Percentiles rank a stretch among this genome's conserved stretches.
Conservation (phyloP, 2,797 vertebrate species). For the Xenopus petersii region DNA sequence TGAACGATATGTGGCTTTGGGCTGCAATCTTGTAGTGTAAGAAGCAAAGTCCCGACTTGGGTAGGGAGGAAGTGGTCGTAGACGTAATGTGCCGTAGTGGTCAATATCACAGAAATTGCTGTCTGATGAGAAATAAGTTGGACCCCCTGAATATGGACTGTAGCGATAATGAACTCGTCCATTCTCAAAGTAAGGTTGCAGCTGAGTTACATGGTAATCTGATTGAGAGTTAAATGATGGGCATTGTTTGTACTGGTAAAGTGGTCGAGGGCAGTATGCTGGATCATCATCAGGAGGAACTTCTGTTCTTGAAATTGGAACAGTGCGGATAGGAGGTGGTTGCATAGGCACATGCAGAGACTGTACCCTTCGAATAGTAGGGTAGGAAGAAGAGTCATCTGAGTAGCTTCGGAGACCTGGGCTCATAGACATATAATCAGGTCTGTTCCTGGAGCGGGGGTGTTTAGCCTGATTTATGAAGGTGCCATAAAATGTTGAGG, state of each 20-base stretch:
- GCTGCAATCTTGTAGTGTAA: conserved; percentile 65
- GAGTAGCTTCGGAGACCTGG: conserved; percentile 72
- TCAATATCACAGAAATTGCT: conserved; percentile 83
- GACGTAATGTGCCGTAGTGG: conserved; percentile 80
- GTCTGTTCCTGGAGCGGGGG: conserved; percentile 72
- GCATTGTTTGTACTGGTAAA: conserved; percentile 88
- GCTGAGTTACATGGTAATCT: conserved; percentile 94
- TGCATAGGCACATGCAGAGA: conserved; percentile 79
- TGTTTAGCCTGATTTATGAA: conserved; percentile 68
- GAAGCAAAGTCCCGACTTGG: conserved; percentile 71
- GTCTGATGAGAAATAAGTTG: conserved; percentile 59
- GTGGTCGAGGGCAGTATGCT: conserved; percentile 80
- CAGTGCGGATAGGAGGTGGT: conserved; percentile 75
- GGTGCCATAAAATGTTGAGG: conserved; percentile 66
- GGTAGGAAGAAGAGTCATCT: conserved; percentile 77
- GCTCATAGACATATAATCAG: conserved; percentile 71
- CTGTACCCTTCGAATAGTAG: conserved; percentile 90
- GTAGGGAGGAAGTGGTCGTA: conserved; percentile 78
- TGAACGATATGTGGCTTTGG: conserved; percentile 79
- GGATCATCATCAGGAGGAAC: conserved; percentile 91
- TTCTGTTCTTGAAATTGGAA: conserved; percentile 90
- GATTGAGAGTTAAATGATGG: conserved; percentile 75
- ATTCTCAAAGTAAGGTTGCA: conserved; percentile 98
- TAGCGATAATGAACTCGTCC: conserved; percentile 96
- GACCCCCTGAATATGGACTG: conserved; percentile 78